Conservation (phyloP, 2,888 invertebrate genomes). For the Ochropleura leucogaster region DNA sequence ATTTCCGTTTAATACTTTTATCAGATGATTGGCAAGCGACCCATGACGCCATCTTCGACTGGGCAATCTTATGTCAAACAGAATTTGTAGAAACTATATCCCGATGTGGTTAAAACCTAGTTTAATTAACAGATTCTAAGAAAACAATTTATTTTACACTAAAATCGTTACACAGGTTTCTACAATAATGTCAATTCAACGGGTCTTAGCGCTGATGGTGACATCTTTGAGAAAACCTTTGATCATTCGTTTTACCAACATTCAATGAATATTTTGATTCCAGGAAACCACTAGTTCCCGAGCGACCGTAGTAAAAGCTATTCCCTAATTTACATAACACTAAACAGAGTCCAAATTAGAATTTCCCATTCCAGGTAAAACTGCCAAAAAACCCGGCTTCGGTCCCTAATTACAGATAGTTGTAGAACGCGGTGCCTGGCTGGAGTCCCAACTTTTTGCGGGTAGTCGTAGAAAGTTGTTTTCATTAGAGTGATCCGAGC, state of each 20-base stretch:
- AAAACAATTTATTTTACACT: neutral
- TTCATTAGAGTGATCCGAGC: constrained; percentile 41
- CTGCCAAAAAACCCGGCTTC: constrained; percentile 46
- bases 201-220: neutral
- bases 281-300: neutral
- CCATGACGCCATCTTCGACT: neutral
- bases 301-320: neutral
- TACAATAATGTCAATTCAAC: neutral
- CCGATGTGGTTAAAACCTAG: too few species aligned
- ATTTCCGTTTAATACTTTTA: neutral
- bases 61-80: neutral
- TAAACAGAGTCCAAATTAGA: constrained; percentile 28
- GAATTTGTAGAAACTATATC: neutral
- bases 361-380: constrained; percentile 27
- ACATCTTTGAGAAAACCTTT: neutral
- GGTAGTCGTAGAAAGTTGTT: constrained; percentile 51
- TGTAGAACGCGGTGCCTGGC: constrained; percentile 43
- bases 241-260: neutral
- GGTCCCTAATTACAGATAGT: constrained; percentile 56
- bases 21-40: neutral
- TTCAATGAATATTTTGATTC: constrained; percentile 1
- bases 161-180: neutral
- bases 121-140: neutral
- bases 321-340: constrained; percentile 27
- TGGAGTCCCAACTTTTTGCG: constrained; percentile 52